Percentiles rank a stretch among this genome's conserved stretches.
Conservation (phyloP, 2,797 vertebrate genomes). For the Erethizon dorsatum region DNA sequence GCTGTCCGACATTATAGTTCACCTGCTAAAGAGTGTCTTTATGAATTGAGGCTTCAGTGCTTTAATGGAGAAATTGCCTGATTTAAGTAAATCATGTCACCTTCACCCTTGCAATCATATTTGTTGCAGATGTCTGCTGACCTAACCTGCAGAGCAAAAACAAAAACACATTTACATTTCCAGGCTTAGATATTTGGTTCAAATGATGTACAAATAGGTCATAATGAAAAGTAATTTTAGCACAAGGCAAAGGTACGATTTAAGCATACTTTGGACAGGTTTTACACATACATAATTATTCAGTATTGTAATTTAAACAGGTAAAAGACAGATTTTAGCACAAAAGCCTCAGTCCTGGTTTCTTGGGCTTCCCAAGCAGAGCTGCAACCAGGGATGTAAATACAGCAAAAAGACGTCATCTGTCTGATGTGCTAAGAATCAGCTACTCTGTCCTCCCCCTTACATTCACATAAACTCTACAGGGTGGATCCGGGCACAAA, state of each 20-base stretch:
- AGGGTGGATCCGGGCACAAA: not conserved
- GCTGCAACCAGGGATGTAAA: not conserved
- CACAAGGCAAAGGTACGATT: constrained; percentile 74
- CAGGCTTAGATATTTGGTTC: constrained; percentile 83
- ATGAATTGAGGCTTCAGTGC: constrained; percentile 83
- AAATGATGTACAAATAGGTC: constrained; percentile 84
- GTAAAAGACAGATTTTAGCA: constrained; percentile 67
- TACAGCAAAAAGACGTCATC: not conserved
- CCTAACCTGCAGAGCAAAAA: constrained; percentile 85
- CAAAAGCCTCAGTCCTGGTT: constrained; percentile 63
- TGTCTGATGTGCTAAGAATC: not conserved
- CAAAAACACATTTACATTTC: constrained; percentile 86
- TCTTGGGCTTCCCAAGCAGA: constrained; percentile 54
- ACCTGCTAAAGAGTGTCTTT: constrained; percentile 85
- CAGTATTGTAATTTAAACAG: constrained; percentile 79
- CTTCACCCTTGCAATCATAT: constrained; percentile 84
- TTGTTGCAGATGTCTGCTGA: constrained; percentile 86
- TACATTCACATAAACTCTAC: not conserved
- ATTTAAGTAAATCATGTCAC: constrained; percentile 87
- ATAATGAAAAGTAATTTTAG: constrained; percentile 85
- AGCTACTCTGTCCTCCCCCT: not conserved
- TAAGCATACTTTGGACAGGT: constrained; percentile 79
- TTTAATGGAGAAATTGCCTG: constrained; percentile 86
- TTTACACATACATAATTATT: constrained; percentile 84
- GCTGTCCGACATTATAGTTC: constrained; percentile 78